Evolutionary conservation across 2,797 vertebrate genomes (phyloP).

Genomic region (Chaetodon trifasciatus): DNA sequence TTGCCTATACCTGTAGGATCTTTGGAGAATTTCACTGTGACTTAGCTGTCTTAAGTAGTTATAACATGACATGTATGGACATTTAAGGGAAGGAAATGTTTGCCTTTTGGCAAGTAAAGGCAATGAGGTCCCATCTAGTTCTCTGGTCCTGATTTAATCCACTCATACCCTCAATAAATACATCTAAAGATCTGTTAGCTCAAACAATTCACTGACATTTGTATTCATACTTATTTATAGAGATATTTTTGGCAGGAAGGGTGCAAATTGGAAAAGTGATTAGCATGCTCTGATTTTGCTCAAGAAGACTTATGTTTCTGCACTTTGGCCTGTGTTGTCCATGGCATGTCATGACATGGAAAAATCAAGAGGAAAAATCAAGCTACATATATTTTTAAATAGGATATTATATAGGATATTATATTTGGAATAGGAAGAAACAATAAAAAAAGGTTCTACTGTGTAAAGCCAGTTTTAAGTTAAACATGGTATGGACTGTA

Average conservation of each 20-base stretch:
- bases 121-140: background rate
- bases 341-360: background rate
- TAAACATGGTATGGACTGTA: background rate
- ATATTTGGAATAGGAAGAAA: background rate
- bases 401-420: too few relatives aligned
- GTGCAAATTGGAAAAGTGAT: background rate
- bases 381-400: background rate
- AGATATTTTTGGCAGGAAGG: background rate
- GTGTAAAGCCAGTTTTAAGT: background rate
- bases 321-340: background rate
- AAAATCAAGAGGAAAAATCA: background rate
- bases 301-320: background rate
- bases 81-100: background rate
- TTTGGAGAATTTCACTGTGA: constrained; percentile 15
- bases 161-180: background rate
- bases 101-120: background rate
- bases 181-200: background rate
- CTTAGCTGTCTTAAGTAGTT: constrained; percentile 1
- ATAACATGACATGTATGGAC: background rate
- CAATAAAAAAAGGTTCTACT: background rate
- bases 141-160: background rate
- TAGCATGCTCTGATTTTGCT: background rate
- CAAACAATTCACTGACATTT: background rate
- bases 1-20: background rate
- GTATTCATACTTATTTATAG: background rate